Base-by-base conservation (phyloP, 2,797 vertebrate species). In the Ficedula albicollis region DNA sequence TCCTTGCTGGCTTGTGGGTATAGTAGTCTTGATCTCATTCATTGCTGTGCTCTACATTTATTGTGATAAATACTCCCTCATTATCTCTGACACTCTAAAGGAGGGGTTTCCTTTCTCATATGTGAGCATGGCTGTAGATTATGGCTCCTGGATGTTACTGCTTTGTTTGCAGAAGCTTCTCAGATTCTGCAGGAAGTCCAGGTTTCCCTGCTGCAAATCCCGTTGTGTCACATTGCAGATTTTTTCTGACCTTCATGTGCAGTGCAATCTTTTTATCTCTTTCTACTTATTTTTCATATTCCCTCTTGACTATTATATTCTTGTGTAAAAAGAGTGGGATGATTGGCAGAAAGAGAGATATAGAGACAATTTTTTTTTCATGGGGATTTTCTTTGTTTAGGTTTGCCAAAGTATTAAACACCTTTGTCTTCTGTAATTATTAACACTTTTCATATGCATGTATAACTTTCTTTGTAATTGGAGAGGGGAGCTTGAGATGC, bases 91-190 rank as follows among this genome's bases (percentile, higher is more conserved):
- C 44, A n/a, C 63, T 79, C 58, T 6, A 70, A 79, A 86, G 77
- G 83, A 94, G 63, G 48, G 5, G 36, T 87, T 94, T 95, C 74
- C 90, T 94, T 95, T 88, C 70, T 84, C 8, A 0, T 59, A 36
- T 7, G 8, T 30, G 77, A 84, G 36, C 41, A 18, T 18, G 52
- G 43, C 46, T 89, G 11, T 73, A 55, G 67, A 30, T 81, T 66
- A n/a, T 58, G 56, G 32, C 39, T 81, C 26, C 46, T 96, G 66
- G 26, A 21, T 84, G 20, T 76, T 73, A 41, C 23, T 88, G 48
- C 41, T 94, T 91, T 95, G 69, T 94, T 90, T 90, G 91, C 52
- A 73, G 83, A 93, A 84, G 26, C 46, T 49, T 78, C 41, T 77
- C 18, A 27, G 52, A 70, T 84, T 82, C 75, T 93, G 79, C 86